Evolutionary conservation across 1,140 invertebrate genomes (phyloP).

Genomic region (Spodoptera litura): DNA sequence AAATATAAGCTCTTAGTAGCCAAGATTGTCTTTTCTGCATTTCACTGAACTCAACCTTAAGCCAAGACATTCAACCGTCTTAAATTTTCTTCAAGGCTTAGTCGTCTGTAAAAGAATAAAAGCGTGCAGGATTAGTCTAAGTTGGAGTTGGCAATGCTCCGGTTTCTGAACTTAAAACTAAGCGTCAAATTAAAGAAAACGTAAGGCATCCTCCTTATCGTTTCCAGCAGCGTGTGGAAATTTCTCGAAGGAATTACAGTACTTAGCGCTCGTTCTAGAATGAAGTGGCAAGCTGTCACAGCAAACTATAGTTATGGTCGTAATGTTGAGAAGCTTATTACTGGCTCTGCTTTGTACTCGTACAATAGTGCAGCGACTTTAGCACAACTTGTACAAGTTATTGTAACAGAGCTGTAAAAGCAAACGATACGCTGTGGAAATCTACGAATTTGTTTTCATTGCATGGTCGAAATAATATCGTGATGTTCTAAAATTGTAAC

Average conservation of each 20-base stretch:
- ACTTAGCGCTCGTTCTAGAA: background rate
- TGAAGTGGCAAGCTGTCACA: background rate
- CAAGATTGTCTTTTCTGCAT: background rate
- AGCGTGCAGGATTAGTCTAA: conserved; percentile 21
- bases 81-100: conserved; percentile 2
- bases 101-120: conserved; percentile 10
- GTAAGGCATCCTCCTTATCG: background rate
- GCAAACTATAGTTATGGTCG: conserved; percentile 1
- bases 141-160: conserved; percentile 5
- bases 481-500: too few species aligned
- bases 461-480: too few species aligned
- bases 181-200: conserved; percentile 13
- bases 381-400: background rate
- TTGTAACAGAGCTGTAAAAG: background rate
- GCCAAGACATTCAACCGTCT: background rate
- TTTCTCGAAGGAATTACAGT: background rate
- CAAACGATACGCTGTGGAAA: background rate
- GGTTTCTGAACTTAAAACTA: conserved; percentile 1
- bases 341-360: background rate
- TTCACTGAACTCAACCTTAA: background rate
- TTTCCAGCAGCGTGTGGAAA: background rate
- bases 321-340: conserved; percentile 4
- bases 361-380: conserved; percentile 1
- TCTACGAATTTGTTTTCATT: background rate
- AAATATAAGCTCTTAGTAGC: background rate